Evolutionary conservation across 2,888 invertebrate species (phyloP).

Genomic region (Dynastes maya): DNA sequence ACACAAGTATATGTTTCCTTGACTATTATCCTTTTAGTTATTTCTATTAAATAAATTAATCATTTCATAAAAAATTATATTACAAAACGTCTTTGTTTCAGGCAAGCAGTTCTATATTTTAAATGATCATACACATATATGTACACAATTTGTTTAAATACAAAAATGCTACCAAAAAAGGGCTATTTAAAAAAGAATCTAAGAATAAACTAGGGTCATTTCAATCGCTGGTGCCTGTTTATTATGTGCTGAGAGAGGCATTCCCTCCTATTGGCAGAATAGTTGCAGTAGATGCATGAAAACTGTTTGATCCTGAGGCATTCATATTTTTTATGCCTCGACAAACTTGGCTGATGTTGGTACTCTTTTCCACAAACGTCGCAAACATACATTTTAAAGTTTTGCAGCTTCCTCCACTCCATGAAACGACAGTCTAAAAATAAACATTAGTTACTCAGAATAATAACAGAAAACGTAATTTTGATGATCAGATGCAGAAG

Average conservation of each 20-base stretch:
- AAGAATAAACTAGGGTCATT: background rate
- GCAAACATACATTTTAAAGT: constrained; percentile 67
- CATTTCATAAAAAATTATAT: too few relatives aligned
- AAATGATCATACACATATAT: too few relatives aligned
- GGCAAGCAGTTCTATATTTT: too few relatives aligned
- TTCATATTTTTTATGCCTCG: constrained; percentile 81
- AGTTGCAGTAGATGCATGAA: constrained; percentile 77
- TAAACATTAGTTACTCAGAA: constrained; percentile 19
- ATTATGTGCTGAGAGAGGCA: constrained; percentile 65
- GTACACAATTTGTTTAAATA: too few relatives aligned
- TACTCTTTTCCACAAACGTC: constrained; percentile 86
- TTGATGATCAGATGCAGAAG: background rate
- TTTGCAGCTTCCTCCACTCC: background rate
- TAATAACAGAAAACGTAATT: background rate
- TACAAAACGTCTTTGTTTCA: too few relatives aligned
- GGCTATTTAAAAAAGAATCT: background rate
- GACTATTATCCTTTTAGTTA: too few relatives aligned
- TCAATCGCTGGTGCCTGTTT: constrained; percentile 33
- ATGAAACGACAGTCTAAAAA: constrained; percentile 39
- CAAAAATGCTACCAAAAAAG: background rate
- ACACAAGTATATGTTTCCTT: too few relatives aligned
- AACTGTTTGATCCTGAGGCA: constrained; percentile 78
- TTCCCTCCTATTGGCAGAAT: constrained; percentile 77
- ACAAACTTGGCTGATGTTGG: constrained; percentile 84
- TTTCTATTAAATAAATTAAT: too few relatives aligned